These are phyloP conservation scores for Gortyna flavago DNA, from an alignment of 2,888 invertebrate genomes.

Conservation along the genomic window DNA sequence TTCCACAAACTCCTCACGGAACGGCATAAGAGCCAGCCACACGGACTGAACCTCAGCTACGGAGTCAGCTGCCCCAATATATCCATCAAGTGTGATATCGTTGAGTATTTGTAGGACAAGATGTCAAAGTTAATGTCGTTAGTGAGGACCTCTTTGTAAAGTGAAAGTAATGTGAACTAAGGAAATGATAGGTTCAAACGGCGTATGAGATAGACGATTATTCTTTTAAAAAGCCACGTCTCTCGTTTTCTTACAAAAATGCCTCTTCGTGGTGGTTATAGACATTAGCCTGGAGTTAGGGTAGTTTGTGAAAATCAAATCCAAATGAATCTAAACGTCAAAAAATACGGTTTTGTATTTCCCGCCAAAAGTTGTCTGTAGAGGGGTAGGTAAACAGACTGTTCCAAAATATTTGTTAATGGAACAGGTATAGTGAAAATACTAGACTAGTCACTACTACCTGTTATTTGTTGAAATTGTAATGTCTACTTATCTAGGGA, in stretches of 20 bases:
- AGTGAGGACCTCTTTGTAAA: slow-evolving; percentile 1
- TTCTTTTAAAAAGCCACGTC: background rate
- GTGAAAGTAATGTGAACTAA: background rate
- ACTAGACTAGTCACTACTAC: slow-evolving; percentile 8
- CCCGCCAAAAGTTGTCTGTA: slow-evolving; percentile 14
- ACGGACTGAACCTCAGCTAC: slow-evolving; percentile 92
- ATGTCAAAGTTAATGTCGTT: background rate
- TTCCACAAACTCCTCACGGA: slow-evolving; percentile 97
- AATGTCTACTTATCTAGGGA: slow-evolving; percentile 13
- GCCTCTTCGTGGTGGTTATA: background rate
- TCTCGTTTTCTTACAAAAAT: background rate
- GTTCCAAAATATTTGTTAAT: slow-evolving; percentile 7
- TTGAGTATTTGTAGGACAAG: slow-evolving; percentile 94
- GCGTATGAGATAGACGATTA: background rate
- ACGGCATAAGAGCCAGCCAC: slow-evolving; percentile 93
- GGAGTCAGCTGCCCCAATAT: slow-evolving; percentile 98
- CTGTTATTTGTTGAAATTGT: slow-evolving; percentile 24
- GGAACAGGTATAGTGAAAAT: slow-evolving; percentile 17
- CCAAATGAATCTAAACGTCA: slow-evolving; percentile 7
- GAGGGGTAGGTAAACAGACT: slow-evolving; percentile 6
- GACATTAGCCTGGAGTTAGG: slow-evolving; percentile 14
- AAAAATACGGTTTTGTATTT: slow-evolving; percentile 7
- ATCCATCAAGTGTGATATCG: slow-evolving; percentile 98
- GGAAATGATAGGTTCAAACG: slow-evolving; percentile 1
- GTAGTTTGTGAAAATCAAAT: background rate